Base-by-base conservation (phyloP, 2,113 vertebrate genomes). In the Ciconia stormi region DNA sequence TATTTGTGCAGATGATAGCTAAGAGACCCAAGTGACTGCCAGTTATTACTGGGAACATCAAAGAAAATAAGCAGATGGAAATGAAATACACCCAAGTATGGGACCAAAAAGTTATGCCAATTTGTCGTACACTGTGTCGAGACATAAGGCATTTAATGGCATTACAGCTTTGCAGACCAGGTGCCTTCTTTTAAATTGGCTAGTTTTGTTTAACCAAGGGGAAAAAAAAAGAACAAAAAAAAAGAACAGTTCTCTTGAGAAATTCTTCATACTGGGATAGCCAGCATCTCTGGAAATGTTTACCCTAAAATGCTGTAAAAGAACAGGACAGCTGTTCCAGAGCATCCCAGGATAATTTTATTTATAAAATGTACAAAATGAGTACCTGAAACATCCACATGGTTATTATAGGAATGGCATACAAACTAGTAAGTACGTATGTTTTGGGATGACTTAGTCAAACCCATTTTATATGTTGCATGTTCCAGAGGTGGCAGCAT, bases 1-100 rank as follows among this genome's bases (percentile, higher is more conserved):
- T 97, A 95, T 97, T 97, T 97, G 90, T 93, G 94, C 49, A 93
- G 89, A 97, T 96, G 93, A 96, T 91, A 89, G 87, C 81, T 93
- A 76, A 90, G 85, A 97, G 87, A 90, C 91, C 69, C 80, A 81
- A 95, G 83, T 86, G 90, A 85, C 96, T 95, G 89, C 86, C 93
- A 96, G 87, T 97, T 95, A 91, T 97, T 95, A 79, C 44, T n/a
- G 72, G 84, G 52, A 87, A 65, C 67, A 94, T 96, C 88, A 97
- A 95, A 97, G 92, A 93, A 95, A 89, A 91, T 92, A 94, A 93
- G 62, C 82, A 97, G 93, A 95, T 95, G 88, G 86, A 69, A 82
- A 92, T 67, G 66, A 96, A 96, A 61, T 59, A 77, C 19, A 65
- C 56, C 27, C 47, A 94, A 91, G 83, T 63, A 56, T 9, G 40